phyloP scores from a whole-genome alignment of 2,797 vertebrate species.

The Neopelma chrysocephalum region DNA sequence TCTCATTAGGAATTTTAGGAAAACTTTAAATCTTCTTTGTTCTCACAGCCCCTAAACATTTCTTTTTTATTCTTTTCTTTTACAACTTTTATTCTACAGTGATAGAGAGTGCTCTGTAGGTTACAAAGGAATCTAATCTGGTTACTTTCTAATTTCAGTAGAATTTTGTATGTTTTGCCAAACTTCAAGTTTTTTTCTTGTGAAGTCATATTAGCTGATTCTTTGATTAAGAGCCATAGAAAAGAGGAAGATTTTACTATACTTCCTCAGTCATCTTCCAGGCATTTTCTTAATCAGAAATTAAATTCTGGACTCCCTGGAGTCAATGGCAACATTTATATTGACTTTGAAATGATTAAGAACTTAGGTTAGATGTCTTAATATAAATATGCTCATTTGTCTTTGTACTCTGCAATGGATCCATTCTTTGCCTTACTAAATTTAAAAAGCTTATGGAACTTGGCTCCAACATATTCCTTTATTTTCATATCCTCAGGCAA shows the following conservation, averaged over 20 bases:
- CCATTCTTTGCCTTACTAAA: neutral
- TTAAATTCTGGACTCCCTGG: neutral
- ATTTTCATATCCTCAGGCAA: conserved; percentile 24
- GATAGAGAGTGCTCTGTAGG: neutral
- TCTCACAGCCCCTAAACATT: neutral
- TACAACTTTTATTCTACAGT: neutral
- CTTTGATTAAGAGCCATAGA: neutral
- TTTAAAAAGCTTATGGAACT: conserved; percentile 4
- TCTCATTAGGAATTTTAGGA: conserved; percentile 20
- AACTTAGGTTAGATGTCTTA: neutral
- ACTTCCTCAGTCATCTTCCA: neutral
- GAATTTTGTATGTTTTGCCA: neutral
- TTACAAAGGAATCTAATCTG: neutral
- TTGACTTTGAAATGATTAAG: neutral
- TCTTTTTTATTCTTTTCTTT: neutral
- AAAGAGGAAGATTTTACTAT: neutral
- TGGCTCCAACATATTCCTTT: neutral
- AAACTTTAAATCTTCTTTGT: conserved; percentile 6
- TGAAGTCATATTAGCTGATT: neutral
- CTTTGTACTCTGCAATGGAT: neutral
- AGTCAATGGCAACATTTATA: neutral
- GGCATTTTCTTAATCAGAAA: neutral
- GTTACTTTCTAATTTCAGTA: neutral
- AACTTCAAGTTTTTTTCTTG: neutral
- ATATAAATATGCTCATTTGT: neutral